Conservation (phyloP, 53 echinoderm and acorn worm species). For the Holothuria scabra region DNA sequence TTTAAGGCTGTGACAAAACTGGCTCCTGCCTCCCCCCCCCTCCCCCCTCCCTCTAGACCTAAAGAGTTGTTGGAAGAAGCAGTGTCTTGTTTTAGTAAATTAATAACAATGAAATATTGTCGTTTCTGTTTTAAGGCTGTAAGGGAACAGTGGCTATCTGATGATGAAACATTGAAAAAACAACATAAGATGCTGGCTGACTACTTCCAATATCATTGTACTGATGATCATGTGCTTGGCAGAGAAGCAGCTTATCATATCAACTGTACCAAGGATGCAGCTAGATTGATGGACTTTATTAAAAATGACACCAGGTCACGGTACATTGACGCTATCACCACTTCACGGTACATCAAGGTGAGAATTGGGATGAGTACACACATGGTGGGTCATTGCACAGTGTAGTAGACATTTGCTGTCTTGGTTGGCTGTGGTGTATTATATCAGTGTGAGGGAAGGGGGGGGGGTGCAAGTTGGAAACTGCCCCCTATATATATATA, state of each 20-base stretch:
- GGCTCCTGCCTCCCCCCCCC: too few relatives aligned
- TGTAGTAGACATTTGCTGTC: too few relatives aligned
- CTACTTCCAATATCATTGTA: constrained; percentile 71
- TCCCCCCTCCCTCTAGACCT: too few relatives aligned
- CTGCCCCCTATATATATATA: too few relatives aligned
- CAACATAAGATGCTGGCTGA: constrained; percentile 68
- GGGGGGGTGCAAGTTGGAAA: too few relatives aligned
- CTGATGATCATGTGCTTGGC: constrained; percentile 44
- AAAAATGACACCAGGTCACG: constrained; percentile 66
- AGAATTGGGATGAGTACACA: neutral
- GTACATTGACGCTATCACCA: constrained; percentile 45
- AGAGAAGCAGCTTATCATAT: constrained; percentile 80
- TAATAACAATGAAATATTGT: neutral
- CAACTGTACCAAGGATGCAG: constrained; percentile 59
- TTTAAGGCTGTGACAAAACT: too few relatives aligned
- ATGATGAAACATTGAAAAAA: constrained; percentile 32
- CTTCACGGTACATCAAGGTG: constrained; percentile 75
- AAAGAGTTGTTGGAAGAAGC: too few relatives aligned
- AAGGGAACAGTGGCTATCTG: constrained; percentile 39
- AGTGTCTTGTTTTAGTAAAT: too few relatives aligned
- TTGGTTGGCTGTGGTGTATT: too few relatives aligned
- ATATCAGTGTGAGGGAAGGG: too few relatives aligned
- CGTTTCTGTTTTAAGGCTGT: constrained; percentile 58
- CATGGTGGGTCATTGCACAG: too few relatives aligned
- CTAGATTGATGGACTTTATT: constrained; percentile 72